Evolutionary conservation across 2,888 invertebrate species (phyloP), one percentile per base, ranked within the genome.

Genomic region (Sphaerophoria rueppellii): DNA sequence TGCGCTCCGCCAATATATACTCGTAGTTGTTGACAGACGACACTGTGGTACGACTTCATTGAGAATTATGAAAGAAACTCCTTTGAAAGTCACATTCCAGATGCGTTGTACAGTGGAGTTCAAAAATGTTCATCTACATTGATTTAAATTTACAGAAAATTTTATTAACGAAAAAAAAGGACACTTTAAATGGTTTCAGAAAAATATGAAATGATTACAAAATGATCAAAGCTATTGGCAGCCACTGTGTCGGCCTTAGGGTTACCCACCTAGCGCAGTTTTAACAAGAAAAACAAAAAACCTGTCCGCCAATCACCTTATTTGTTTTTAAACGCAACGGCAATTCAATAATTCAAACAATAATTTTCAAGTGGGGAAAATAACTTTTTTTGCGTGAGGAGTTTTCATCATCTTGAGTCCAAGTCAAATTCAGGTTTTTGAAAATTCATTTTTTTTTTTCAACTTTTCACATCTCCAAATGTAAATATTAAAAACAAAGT

Each of bases 31-130:
- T 82, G 82, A 82, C 82, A 82, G 77, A 76, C 67, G 72, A 77
- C 77, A 69, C 57, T 52, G 52, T 65, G 48, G 12, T 69, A 77
- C 77, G 72, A 72, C 72, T 82, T 67, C 60, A 77, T 77, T 82
- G 77, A 77, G 65, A 77, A 77, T 82, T 82, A 82, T 82, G 77
- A 77, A 82, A 82, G 70, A 71, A 69, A 82, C 77, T 82, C 67
- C 77, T 82, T 57, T 46, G 63, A 65, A 74, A 75, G 71, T 52
- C 57, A 71, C 75, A 76, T 81, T 76, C 75, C 81, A 81, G 34
- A 4, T 9, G 16, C 40, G 50, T 37, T 32, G 0, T 12, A 79
- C 67, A 79, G 74, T 80, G 32, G 40, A 0, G 11, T 4, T 4
- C 0, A 63, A 40, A 55, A 74, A 34, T 24, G 9, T n/a, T 37